phyloP scores from a whole-genome alignment of 2,888 invertebrate genomes.

The Trachelus iudaicus region DNA sequence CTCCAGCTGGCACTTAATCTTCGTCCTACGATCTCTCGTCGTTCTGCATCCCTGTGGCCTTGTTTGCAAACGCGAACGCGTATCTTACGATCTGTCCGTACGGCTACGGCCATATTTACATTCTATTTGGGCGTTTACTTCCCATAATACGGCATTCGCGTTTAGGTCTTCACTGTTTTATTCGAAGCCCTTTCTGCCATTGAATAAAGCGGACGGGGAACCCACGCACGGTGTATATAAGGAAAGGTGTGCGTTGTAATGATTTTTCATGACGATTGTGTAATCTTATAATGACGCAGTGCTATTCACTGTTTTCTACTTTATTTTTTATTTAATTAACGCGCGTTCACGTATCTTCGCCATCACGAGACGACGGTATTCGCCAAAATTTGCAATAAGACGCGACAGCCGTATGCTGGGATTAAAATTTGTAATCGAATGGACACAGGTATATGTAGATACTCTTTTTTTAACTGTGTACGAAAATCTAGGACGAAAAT shows the following conservation, averaged over 20 bases:
- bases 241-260: not conserved
- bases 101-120: not conserved
- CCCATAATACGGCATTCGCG: not conserved
- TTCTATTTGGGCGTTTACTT: not conserved
- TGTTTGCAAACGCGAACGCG: not conserved
- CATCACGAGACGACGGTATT: not conserved
- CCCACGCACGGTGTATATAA: not conserved
- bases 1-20: conserved; percentile 22
- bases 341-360: not conserved
- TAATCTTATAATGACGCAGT: not conserved
- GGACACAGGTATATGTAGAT: not conserved
- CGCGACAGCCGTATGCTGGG: not conserved
- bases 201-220: not conserved
- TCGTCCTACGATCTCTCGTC: conserved; percentile 3
- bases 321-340: not conserved
- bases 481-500: not conserved
- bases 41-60: conserved; percentile 14
- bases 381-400: not conserved
- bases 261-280: not conserved
- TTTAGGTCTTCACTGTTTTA: not conserved
- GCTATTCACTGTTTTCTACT: not conserved
- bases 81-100: not conserved
- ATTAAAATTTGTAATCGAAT: not conserved
- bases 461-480: not conserved
- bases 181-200: not conserved